Conservation (phyloP, 2,797 vertebrate species). For the Aulostomus chinensis region DNA sequence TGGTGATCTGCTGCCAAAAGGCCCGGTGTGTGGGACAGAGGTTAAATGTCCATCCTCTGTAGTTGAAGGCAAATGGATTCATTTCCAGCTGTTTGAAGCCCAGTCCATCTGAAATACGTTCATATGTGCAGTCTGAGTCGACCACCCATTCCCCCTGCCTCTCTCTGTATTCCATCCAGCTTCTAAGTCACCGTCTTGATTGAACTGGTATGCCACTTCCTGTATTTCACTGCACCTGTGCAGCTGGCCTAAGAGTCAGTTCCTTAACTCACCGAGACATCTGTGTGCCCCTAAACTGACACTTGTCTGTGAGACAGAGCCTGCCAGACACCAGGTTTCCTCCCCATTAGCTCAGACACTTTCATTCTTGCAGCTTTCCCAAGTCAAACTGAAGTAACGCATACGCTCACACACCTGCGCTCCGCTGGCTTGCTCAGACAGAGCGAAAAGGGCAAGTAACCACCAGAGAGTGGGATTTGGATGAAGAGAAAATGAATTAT, state of each 20-base stretch:
- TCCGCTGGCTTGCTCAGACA: slow-evolving; percentile 39
- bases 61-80: slow-evolving; percentile 63
- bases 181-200: slow-evolving; percentile 24
- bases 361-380: slow-evolving; percentile 52
- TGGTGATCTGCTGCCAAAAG: slow-evolving; percentile 66
- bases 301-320: slow-evolving; percentile 30
- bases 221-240: slow-evolving; percentile 52
- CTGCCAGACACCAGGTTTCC: slow-evolving; percentile 62
- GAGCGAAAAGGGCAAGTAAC: slow-evolving; percentile 59
- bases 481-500: slow-evolving; percentile 56
- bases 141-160: slow-evolving; percentile 39
- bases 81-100: slow-evolving; percentile 62
- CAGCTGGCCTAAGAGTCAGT: slow-evolving; percentile 7
- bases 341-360: slow-evolving; percentile 59
- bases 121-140: slow-evolving; percentile 22
- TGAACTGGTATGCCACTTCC: slow-evolving; percentile 21
- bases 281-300: slow-evolving; percentile 57
- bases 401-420: slow-evolving; percentile 58
- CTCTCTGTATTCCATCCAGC: slow-evolving; percentile 40
- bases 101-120: slow-evolving; percentile 48
- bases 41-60: slow-evolving; percentile 75
- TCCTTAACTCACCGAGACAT: slow-evolving; percentile 45
- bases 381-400: slow-evolving; percentile 53
- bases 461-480: slow-evolving; percentile 57
- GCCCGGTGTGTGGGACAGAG: slow-evolving; percentile 76